phyloP scores from a whole-genome alignment of 2,888 invertebrate species.

The Ichneumoninae sp. region DNA sequence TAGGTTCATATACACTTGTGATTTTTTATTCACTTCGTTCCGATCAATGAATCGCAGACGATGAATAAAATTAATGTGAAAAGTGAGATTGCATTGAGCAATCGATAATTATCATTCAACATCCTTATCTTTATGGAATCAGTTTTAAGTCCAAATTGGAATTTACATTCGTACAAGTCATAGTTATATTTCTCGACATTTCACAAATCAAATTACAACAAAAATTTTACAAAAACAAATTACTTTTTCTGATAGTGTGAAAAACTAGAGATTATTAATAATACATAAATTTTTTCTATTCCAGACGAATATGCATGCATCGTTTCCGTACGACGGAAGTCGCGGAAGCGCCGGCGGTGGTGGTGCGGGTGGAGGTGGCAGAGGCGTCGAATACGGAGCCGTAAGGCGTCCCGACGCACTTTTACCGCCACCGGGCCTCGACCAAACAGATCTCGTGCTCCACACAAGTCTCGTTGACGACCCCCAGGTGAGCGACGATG shows the following conservation, averaged over 20 bases:
- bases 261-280: background rate
- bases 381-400: slow-evolving; percentile 78
- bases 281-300: slow-evolving; percentile 11
- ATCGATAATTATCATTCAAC: slow-evolving; percentile 45
- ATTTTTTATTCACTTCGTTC: background rate
- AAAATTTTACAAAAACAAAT: background rate
- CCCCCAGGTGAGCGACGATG: slow-evolving; percentile 84
- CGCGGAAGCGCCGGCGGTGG: slow-evolving; percentile 83
- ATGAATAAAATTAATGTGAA: slow-evolving; percentile 41
- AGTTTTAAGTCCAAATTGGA: slow-evolving; percentile 18
- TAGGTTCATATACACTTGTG: background rate
- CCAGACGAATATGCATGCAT: slow-evolving; percentile 85
- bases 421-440: slow-evolving; percentile 82
- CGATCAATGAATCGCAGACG: slow-evolving; percentile 1
- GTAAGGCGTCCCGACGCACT: slow-evolving; percentile 83
- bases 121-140: slow-evolving; percentile 69
- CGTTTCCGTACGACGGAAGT: slow-evolving; percentile 85
- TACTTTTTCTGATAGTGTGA: slow-evolving; percentile 13
- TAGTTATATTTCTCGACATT: slow-evolving; percentile 45
- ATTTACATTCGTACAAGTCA: slow-evolving; percentile 40
- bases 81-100: slow-evolving; percentile 1
- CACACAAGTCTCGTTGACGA: slow-evolving; percentile 84
- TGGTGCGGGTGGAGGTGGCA: slow-evolving; percentile 81
- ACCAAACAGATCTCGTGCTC: slow-evolving; percentile 83
- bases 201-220: slow-evolving; percentile 40